Evolutionary conservation across 92 coral and sea anemone species (phyloP), one percentile per base, ranked within the genome.

Genomic region (Montipora capitata): DNA sequence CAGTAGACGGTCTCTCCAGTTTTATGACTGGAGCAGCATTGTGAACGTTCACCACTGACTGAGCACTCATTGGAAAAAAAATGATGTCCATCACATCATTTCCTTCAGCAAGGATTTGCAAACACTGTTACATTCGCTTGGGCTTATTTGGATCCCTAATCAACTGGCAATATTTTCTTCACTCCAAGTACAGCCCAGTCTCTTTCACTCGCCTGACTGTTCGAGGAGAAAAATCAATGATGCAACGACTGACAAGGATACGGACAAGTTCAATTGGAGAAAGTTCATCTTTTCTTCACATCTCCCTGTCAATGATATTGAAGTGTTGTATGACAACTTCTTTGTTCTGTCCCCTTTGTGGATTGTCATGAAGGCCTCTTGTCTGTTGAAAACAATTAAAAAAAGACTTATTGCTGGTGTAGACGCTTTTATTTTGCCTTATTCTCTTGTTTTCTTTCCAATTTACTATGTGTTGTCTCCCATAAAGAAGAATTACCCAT

Each of bases 41-140:
- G 64, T 40, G 56, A 66, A 80, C 72, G 83, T 64, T 76, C 83
- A 77, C 76, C 76, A 42, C 66, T 72, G 4, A 85, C 76, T 17
- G 76, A 68, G 40, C 83, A 65, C 56, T 85, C 89, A 68, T 85
- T 77, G 6, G 89, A n/a, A n/a, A 48, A 58, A 85, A 85, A 13
- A 76, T 76, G 2, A 85, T 83, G 18, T 85, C 61, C n/a, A 8
- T 17, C 58, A 85, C 74, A 20, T 13, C 40, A 63, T 85, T 69
- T 35, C 41, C 45, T 3, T 85, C 40, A 4, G 44, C 20, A 12
- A 76, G 59, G 39, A 81, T 75, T 45, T 67, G 76, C 42, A 85
- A 74, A 52, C 89, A 85, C 68, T 76, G 80, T 49, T 73, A 15
- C 70, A 85, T 44, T 65, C 69, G 35, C 40, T 85, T 85, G 10